These are phyloP conservation scores for Leptodirus hochenwartii DNA, from an alignment of 2,888 invertebrate genomes.

Conservation along the genomic window DNA sequence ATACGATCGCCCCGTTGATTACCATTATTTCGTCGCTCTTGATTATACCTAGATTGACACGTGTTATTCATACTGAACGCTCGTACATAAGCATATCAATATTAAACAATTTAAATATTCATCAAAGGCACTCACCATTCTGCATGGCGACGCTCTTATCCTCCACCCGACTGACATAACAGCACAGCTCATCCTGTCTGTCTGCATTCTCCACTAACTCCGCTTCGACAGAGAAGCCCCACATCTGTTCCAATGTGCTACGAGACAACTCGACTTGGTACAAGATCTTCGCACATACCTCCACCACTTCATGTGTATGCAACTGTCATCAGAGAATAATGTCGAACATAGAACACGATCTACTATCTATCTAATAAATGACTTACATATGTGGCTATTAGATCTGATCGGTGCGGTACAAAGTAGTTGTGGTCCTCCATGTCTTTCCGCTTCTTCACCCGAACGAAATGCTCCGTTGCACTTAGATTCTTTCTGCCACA, in stretches of 20 bases:
- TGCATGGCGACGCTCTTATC: conserved; percentile 92
- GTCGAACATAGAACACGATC: not conserved
- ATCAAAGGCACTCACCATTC: conserved; percentile 70
- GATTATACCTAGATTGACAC: conserved; percentile 57
- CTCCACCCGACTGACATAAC: conserved; percentile 91
- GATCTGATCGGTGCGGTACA: conserved; percentile 86
- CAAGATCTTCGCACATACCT: conserved; percentile 90
- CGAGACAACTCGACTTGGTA: conserved; percentile 91
- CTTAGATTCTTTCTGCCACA: conserved; percentile 84
- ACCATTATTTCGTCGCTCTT: conserved; percentile 98
- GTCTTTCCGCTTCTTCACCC: conserved; percentile 84
- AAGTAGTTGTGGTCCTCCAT: conserved; percentile 94
- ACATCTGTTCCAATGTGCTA: conserved; percentile 83
- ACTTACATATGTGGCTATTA: conserved; percentile 90
- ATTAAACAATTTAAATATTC: too few relatives aligned
- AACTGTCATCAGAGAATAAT: conserved; percentile 34
- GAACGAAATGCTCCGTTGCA: conserved; percentile 89
- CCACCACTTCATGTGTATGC: conserved; percentile 85
- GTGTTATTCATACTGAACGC: too few relatives aligned
- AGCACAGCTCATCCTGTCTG: conserved; percentile 89
- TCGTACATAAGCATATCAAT: not conserved
- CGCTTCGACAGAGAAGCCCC: conserved; percentile 96
- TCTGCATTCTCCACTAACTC: conserved; percentile 93
- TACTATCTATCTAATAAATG: too few relatives aligned
- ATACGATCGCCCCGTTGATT: conserved; percentile 94